A percentile compares a stretch with the other conserved stretches of the same genome.
phyloP scores from a whole-genome alignment of 1,140 invertebrate species.

The Gyrodactylus salaris region DNA sequence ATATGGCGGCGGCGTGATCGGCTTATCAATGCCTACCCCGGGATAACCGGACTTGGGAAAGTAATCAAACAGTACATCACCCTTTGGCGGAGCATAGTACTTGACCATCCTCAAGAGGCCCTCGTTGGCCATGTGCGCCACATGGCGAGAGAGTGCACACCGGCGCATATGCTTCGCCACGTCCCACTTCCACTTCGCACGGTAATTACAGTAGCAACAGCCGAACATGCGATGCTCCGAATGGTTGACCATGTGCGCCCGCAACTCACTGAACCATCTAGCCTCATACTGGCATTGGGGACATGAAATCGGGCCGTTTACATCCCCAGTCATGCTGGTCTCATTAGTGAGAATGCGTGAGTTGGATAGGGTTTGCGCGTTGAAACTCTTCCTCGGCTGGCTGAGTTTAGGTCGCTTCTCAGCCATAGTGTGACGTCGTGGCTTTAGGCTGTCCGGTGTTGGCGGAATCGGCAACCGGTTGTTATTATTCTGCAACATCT shows the following conservation, averaged over 20 bases:
- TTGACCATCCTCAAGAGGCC: neutral
- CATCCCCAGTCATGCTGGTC: conserved; percentile 14
- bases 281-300: conserved; percentile 10
- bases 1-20: neutral
- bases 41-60: neutral
- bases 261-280: conserved; percentile 19
- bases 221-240: conserved; percentile 19
- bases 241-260: conserved; percentile 21
- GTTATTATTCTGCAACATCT: neutral
- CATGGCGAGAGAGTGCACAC: conserved; percentile 12
- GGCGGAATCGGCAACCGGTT: neutral
- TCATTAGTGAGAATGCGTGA: neutral
- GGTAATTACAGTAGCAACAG: conserved; percentile 18
- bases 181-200: conserved; percentile 21
- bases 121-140: neutral
- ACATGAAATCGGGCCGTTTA: conserved; percentile 13
- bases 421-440: neutral
- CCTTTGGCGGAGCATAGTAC: neutral
- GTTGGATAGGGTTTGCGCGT: neutral
- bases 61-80: neutral
- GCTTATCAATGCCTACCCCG: neutral
- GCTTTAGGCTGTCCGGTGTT: neutral
- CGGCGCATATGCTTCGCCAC: conserved; percentile 19
- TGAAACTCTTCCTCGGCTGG: neutral
- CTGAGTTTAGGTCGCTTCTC: neutral